These are phyloP conservation scores for Eutolmus rufibarbis DNA, from an alignment of 2,888 invertebrate species.

Conservation along the genomic window DNA sequence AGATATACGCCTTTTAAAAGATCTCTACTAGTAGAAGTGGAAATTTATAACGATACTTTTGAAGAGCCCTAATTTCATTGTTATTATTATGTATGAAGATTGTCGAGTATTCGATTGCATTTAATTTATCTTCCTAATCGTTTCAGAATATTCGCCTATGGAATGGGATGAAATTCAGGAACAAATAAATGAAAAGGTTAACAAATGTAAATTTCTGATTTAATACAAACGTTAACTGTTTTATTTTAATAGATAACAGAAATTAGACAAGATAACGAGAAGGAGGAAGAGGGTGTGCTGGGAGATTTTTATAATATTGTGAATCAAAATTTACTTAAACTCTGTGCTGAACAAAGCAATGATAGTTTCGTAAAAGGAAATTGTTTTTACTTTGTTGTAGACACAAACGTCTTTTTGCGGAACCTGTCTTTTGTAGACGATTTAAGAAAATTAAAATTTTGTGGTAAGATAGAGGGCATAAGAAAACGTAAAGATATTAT, in stretches of 20 bases:
- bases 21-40: not conserved
- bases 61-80: too few species aligned
- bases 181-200: constrained; percentile 17
- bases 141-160: constrained; percentile 47
- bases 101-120: too few species aligned
- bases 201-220: not conserved
- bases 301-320: constrained; percentile 51
- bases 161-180: constrained; percentile 50
- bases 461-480: constrained; percentile 46
- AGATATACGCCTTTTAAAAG: too few species aligned
- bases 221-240: not conserved
- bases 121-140: not conserved
- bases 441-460: constrained; percentile 54
- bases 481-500: not conserved
- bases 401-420: constrained; percentile 65
- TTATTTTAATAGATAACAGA: constrained; percentile 9
- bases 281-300: not conserved
- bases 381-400: constrained; percentile 61
- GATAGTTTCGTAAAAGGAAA: constrained; percentile 50
- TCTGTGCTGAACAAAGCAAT: constrained; percentile 46
- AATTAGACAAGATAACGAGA: not conserved
- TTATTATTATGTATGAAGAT: too few species aligned
- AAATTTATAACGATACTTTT: too few species aligned
- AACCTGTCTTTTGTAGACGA: constrained; percentile 60
- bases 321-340: constrained; percentile 53